Conservation (phyloP, 2,888 invertebrate genomes). For the Isoperla grammatica region DNA sequence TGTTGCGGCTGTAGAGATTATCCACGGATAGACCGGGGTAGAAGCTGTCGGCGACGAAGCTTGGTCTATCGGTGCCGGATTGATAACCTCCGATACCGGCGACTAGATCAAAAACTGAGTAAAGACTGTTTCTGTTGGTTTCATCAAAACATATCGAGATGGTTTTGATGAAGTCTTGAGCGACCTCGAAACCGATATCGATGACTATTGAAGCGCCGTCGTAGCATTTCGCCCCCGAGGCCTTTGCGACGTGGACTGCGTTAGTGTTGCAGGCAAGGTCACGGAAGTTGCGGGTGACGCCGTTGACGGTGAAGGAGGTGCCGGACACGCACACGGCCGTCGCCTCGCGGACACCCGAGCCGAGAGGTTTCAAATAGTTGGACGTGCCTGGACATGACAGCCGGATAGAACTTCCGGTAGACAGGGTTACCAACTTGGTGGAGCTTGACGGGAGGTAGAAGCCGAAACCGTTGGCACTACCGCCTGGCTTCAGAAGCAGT, state of each 20-base stretch:
- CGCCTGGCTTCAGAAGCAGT: slow-evolving; percentile 10
- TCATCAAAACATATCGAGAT: slow-evolving; percentile 28
- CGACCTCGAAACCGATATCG: slow-evolving; percentile 25
- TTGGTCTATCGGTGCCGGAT: slow-evolving; percentile 46
- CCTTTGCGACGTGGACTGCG: slow-evolving; percentile 37
- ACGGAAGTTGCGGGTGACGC: slow-evolving; percentile 39
- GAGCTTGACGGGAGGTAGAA: slow-evolving; percentile 6
- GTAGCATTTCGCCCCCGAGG: not conserved
- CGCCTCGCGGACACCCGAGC: not conserved
- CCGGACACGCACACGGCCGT: slow-evolving; percentile 23
- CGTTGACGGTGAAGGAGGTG: slow-evolving; percentile 20
- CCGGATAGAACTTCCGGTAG: slow-evolving; percentile 8
- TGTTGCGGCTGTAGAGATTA: slow-evolving; percentile 22
- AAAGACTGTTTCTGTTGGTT: slow-evolving; percentile 37
- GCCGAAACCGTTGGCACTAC: slow-evolving; percentile 14
- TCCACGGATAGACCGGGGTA: slow-evolving; percentile 42
- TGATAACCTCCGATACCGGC: slow-evolving; percentile 47
- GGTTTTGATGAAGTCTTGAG: slow-evolving; percentile 21
- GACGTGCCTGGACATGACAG: slow-evolving; percentile 17
- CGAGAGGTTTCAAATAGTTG: slow-evolving; percentile 10
- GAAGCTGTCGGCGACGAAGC: slow-evolving; percentile 48
- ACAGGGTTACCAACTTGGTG: not conserved
- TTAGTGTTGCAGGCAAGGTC: slow-evolving; percentile 38
- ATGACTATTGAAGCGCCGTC: slow-evolving; percentile 38
- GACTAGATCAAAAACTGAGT: slow-evolving; percentile 49